Evolutionary conservation across 2,797 vertebrate genomes (phyloP).

Genomic region (Meda fulgida): DNA sequence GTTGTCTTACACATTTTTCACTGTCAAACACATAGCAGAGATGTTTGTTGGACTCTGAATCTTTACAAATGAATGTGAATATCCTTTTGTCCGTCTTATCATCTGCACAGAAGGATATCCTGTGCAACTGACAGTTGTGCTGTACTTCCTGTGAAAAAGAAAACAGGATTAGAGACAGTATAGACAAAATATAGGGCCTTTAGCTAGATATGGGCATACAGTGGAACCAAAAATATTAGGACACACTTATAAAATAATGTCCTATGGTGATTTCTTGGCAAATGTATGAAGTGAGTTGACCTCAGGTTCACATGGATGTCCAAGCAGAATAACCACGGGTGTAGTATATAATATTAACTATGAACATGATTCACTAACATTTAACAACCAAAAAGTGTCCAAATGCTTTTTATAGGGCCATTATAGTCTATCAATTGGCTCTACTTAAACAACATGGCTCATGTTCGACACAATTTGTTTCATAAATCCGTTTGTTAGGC

Average conservation of each 20-base stretch:
- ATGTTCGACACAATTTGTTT: background rate
- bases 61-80: conserved; percentile 99
- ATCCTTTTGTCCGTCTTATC: conserved; percentile 99
- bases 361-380: background rate
- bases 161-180: conserved; percentile 18
- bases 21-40: conserved; percentile 99
- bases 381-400: background rate
- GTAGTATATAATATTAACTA: background rate
- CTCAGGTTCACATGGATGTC: background rate
- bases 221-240: background rate
- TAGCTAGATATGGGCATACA: background rate
- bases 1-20: conserved; percentile 96
- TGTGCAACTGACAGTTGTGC: conserved; percentile 95
- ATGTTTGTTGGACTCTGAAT: conserved; percentile 97
- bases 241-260: background rate
- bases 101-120: conserved; percentile 99
- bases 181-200: background rate
- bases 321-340: background rate
- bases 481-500: background rate
- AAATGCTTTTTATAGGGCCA: background rate
- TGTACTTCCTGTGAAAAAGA: conserved; percentile 85
- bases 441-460: background rate
- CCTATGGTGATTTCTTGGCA: background rate
- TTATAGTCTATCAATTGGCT: background rate
- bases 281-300: background rate